A percentile compares a stretch with the other conserved stretches of the same genome.
phyloP scores from a whole-genome alignment of 2,888 invertebrate species.

The Nowickia ferox region DNA sequence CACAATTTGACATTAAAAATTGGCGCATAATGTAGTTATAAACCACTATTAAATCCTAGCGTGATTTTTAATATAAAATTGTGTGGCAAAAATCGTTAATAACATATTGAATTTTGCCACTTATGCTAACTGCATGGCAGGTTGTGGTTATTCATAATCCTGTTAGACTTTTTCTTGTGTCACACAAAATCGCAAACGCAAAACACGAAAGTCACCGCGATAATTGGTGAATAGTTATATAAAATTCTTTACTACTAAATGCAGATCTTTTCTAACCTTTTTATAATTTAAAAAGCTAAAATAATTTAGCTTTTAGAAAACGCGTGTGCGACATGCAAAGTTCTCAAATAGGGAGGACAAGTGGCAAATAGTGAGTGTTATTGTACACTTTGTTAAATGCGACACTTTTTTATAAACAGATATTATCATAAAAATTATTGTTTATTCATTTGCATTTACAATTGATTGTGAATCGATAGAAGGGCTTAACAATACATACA shows the following conservation, averaged over 20 bases:
- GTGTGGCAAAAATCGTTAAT: no score
- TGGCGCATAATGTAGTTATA: no score
- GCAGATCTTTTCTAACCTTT: background rate
- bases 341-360: background rate
- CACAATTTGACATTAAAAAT: no score
- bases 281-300: slow-evolving; percentile 30
- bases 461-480: slow-evolving; percentile 21
- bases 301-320: slow-evolving; percentile 6
- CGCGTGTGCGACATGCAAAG: background rate
- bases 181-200: background rate
- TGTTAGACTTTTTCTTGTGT: background rate
- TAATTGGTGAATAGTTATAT: background rate
- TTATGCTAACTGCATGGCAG: no score
- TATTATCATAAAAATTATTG: slow-evolving; percentile 43
- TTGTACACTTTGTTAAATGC: slow-evolving; percentile 35
- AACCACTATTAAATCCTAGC: no score
- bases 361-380: background rate
- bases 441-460: slow-evolving; percentile 42
- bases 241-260: background rate
- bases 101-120: no score
- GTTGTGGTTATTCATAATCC: no score
- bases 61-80: no score
- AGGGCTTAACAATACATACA: background rate
- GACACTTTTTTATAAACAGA: slow-evolving; percentile 27
- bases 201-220: background rate